These are phyloP conservation scores for Meda fulgida DNA, from an alignment of 2,797 vertebrate species.

Conservation along the genomic window DNA sequence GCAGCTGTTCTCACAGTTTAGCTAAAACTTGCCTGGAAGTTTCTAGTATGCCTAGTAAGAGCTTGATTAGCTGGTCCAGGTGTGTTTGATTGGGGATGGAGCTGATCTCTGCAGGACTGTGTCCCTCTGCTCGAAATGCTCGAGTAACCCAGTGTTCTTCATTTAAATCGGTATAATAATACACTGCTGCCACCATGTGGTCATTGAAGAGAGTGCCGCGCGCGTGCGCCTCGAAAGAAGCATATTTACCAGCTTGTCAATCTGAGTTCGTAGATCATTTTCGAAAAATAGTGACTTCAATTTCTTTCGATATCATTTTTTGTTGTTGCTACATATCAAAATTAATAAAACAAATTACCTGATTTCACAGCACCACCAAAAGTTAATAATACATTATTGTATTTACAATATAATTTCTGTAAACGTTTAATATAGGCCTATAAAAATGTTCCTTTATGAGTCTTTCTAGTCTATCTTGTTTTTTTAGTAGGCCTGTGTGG, in stretches of 20 bases:
- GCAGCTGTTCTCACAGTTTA: not conserved
- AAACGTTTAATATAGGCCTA: too few species aligned
- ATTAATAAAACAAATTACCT: not conserved
- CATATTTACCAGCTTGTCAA: not conserved
- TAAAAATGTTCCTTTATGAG: too few species aligned
- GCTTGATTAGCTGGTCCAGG: not conserved
- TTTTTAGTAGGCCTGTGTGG: too few species aligned
- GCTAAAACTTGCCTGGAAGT: not conserved
- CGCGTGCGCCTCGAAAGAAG: too few species aligned
- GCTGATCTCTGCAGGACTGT: not conserved
- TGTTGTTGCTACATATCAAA: not conserved
- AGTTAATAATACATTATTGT: not conserved
- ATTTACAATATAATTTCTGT: too few species aligned
- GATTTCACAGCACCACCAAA: not conserved
- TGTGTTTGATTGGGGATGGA: not conserved
- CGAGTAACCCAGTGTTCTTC: not conserved
- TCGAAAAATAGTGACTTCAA: not conserved
- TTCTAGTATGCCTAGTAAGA: not conserved
- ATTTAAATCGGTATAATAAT: not conserved
- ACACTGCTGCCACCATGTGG: constrained; percentile 45
- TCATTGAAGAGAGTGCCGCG: not conserved
- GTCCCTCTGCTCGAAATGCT: not conserved
- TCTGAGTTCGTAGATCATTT: not conserved
- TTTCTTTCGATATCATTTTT: not conserved
- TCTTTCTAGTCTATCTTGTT: not conserved